These are phyloP conservation scores for Didymodactylos carnosus DNA, from an alignment of 2,888 invertebrate genomes.

Conservation along the genomic window DNA sequence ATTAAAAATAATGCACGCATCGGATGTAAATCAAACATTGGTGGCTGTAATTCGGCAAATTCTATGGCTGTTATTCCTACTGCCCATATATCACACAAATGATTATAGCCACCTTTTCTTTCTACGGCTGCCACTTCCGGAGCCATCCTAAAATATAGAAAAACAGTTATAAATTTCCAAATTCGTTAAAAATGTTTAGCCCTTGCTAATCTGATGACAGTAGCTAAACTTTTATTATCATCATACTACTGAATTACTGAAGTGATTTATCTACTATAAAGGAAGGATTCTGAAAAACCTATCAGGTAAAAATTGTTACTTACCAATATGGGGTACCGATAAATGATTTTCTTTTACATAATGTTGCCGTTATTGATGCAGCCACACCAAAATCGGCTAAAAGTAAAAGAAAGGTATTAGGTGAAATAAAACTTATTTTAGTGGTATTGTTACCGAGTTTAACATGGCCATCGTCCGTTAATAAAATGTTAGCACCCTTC, in stretches of 20 bases:
- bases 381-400: slow-evolving; percentile 91
- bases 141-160: slow-evolving; percentile 42
- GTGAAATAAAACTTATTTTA: background rate
- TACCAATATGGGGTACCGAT: slow-evolving; percentile 94
- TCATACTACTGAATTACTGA: too few relatives aligned
- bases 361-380: slow-evolving; percentile 96
- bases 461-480: slow-evolving; percentile 85
- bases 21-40: slow-evolving; percentile 97
- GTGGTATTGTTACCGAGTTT: slow-evolving; percentile 45
- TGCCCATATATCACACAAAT: slow-evolving; percentile 98
- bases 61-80: slow-evolving; percentile 97
- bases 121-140: slow-evolving; percentile 70
- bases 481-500: slow-evolving; percentile 70
- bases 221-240: too few relatives aligned
- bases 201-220: too few relatives aligned
- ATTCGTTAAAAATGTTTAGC: background rate
- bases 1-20: slow-evolving; percentile 89
- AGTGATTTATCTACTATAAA: too few relatives aligned
- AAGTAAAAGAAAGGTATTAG: slow-evolving; percentile 17
- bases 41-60: slow-evolving; percentile 89
- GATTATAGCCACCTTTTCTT: slow-evolving; percentile 92
- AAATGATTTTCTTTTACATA: slow-evolving; percentile 82
- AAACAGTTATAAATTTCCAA: too few relatives aligned
- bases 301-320: slow-evolving; percentile 17
- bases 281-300: too few relatives aligned